Evolutionary conservation across 2,888 invertebrate species (phyloP), one percentile per base, ranked within the genome.

Genomic region (Creontiades dilutus): DNA sequence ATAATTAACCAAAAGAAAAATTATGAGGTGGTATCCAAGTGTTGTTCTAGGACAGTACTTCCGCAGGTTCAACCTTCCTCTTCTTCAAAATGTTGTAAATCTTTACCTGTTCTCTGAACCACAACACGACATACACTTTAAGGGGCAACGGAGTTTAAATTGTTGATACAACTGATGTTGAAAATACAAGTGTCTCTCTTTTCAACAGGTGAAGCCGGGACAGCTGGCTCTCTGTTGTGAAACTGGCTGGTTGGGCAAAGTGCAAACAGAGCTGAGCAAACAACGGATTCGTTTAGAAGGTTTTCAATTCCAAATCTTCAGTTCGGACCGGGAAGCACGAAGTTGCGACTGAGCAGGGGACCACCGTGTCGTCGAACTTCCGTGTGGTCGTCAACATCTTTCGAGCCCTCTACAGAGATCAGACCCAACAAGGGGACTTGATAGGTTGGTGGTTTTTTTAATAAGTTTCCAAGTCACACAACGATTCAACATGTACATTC

Each of bases 321-420:
- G 68, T 23, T 12, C 5, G 23, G n/a, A 23, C 9, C 23, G 3
- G 68, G 27, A 68, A 23, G 23, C 68, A 68, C 68, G 68, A 68
- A 23, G 68, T 7, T 7, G 68, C 23, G 68, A 68, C 23, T 68
- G 68, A 19, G 23, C 23, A 2, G n/a, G 5, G 68, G 68, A 68
- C 68, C 68, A 68, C 68, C 68, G n/a, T n/a, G n/a, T n/a, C n/a
- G 23, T 68, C 68, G 68, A 68, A 68, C 23, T 23, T 68, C 68
- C 68, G 23, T 68, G 57, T 57, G 7, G 23, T 68, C 9, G 0
- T 19, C 68, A 12, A 23, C 23, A 9, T 19, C 19, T 0, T 57
- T 57, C 11, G 61, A 61, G 61, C 11, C 61, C 19, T 68, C 13
- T 16, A 61, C 2, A n/a, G 16, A 19, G 3, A 11, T 2, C 61